Conservation (phyloP, 2,888 invertebrate genomes). For the Bembecia ichneumoniformis region DNA sequence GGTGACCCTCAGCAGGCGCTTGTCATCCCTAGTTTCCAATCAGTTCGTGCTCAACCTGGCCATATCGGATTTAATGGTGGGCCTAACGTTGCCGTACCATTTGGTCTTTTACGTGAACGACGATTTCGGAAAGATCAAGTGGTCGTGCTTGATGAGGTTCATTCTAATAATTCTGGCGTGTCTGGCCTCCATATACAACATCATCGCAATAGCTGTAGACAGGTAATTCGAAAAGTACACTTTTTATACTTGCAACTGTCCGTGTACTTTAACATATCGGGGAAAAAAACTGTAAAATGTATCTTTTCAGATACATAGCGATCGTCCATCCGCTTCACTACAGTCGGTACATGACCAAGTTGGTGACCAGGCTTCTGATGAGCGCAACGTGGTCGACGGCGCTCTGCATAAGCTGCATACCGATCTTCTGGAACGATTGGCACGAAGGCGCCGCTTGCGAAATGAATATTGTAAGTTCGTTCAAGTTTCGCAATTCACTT, state of each 20-base stretch:
- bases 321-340: slow-evolving; percentile 86
- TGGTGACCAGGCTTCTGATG: slow-evolving; percentile 75
- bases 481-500: too few species aligned
- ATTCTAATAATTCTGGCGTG: slow-evolving; percentile 83
- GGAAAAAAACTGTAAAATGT: too few species aligned
- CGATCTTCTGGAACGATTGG: slow-evolving; percentile 86
- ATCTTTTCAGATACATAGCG: slow-evolving; percentile 76
- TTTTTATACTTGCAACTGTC: slow-evolving; percentile 2
- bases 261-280: background rate
- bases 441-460: slow-evolving; percentile 74
- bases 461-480: slow-evolving; percentile 74
- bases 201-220: slow-evolving; percentile 84
- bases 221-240: slow-evolving; percentile 40
- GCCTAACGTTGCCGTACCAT: slow-evolving; percentile 83
- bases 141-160: slow-evolving; percentile 79
- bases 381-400: slow-evolving; percentile 78
- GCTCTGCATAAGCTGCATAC: slow-evolving; percentile 76
- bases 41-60: slow-evolving; percentile 85
- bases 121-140: slow-evolving; percentile 72
- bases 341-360: slow-evolving; percentile 80
- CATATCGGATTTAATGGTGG: slow-evolving; percentile 84
- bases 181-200: slow-evolving; percentile 83
- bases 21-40: slow-evolving; percentile 81
- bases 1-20: slow-evolving; percentile 77
- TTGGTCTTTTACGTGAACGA: slow-evolving; percentile 79